Percentiles rank a stretch among this genome's conserved stretches.
These are phyloP conservation scores for Drosophila lowei DNA, from an alignment of 1,140 invertebrate genomes.

Conservation along the genomic window DNA sequence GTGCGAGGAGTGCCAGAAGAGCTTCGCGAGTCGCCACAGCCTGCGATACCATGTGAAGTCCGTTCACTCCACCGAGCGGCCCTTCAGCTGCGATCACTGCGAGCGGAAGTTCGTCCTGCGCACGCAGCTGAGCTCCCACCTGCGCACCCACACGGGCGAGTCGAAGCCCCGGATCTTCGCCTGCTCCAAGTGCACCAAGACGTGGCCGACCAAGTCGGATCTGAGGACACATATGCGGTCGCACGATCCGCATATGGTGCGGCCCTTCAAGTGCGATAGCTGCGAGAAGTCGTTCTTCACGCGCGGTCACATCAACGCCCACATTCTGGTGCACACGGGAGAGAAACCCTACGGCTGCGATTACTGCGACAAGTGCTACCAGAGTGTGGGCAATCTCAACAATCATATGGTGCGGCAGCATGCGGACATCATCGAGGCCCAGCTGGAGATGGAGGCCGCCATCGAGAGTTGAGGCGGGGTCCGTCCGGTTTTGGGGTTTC, in stretches of 20 bases:
- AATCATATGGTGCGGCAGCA: constrained; percentile 71
- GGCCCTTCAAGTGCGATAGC: constrained; percentile 72
- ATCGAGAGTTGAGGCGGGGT: constrained; percentile 28
- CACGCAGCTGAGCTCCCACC: constrained; percentile 83
- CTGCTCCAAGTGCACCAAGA: constrained; percentile 62
- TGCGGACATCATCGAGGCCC: constrained; percentile 47
- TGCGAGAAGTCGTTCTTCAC: constrained; percentile 76
- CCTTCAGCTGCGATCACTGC: constrained; percentile 83
- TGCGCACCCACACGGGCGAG: constrained; percentile 83
- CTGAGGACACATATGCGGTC: constrained; percentile 76
- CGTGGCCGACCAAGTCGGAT: constrained; percentile 72
- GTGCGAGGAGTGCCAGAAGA: constrained; percentile 69
- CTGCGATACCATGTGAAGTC: constrained; percentile 73
- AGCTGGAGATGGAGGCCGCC: constrained; percentile 37
- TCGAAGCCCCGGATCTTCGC: constrained; percentile 67
- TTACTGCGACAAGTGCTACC: constrained; percentile 67
- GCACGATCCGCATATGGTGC: constrained; percentile 68
- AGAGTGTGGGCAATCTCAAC: constrained; percentile 77
- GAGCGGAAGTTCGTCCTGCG: constrained; percentile 83
- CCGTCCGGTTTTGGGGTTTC: too few relatives aligned
- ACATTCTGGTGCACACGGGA: constrained; percentile 72
- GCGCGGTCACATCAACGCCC: constrained; percentile 68
- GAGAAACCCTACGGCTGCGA: constrained; percentile 70
- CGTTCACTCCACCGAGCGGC: constrained; percentile 83
- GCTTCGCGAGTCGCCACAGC: constrained; percentile 73